Evolutionary conservation across 2,113 vertebrate species (phyloP), one percentile per base, ranked within the genome.

Genomic region (Python bivittatus): DNA sequence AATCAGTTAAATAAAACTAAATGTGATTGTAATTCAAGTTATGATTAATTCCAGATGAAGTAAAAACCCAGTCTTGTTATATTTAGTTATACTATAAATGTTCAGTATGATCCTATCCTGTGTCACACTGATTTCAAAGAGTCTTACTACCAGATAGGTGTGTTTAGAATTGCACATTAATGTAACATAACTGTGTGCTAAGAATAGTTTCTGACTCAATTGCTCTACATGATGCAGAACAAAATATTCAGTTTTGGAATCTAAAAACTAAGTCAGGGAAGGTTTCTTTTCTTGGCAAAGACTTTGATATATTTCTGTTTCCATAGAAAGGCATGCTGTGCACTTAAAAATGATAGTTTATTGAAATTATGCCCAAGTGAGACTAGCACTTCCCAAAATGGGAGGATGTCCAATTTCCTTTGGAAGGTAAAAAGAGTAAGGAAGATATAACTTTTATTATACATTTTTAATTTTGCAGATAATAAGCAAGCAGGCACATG

Each of bases 1-100:
- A 22, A 33, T 33, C 33, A 90, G 94, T 93, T 95, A 90, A 96
- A 92, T 92, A 85, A 94, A 86, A 94, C 93, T 89, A 96, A 90
- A 89, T 83, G 89, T 94, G 54, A 29, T 38, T 0, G 8, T 88
- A 86, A 33, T 33, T 86, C 27, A 86, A 57, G 91, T 87, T 88
- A 94, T 94, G 94, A 94, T 96, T 95, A 95, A 94, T 96, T 95
- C 95, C 94, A 95, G 94, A 95, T 95, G 94, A 94, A 96, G 93
- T 93, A 92, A 89, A 84, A 13, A 27, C 11, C 10, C 17, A 48
- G 9, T 54, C 29, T n/a, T 33, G 17, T 38, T 79, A 79, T 20
- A 42, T 20, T 79, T 79, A 79, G 72, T 33, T 7, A 79, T 79
- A 42, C 33, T 79, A 79, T 79, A 79, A 79, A 79, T 79, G 42